Evolutionary conservation across 2,113 vertebrate species (phyloP), one percentile per base, ranked within the genome.

Genomic region (Ophiodon elongatus): DNA sequence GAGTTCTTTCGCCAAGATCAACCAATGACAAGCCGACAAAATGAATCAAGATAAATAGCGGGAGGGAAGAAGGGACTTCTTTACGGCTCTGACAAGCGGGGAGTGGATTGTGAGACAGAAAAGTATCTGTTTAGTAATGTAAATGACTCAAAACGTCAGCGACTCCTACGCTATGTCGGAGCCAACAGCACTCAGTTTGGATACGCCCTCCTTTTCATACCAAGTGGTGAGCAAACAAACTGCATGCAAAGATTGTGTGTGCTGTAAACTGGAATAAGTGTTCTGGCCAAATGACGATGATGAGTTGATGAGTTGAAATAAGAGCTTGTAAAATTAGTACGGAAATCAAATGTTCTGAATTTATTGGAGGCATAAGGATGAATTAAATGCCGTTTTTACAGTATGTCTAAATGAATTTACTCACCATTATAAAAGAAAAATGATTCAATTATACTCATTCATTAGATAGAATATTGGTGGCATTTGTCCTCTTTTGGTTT

Each of bases 401-500:
- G 8, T 50, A 29, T 3, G 8, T 43, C 43, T 21, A 68, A 69
- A 62, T 62, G 14, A 69, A 59, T 68, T 33, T 17, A 29, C 23
- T 65, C 59, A 31, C 57, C 5, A 39, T 76, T 50, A n/a, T n/a
- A n/a, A n/a, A n/a, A n/a, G n/a, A n/a, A n/a, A n/a, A n/a, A 80
- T 81, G 52, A 41, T 76, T 80, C 67, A 41, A 67, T 54, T 72
- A 66, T 35, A 70, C 41, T 25, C 31, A 25, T 71, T 43, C 33
- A 72, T 76, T 60, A 67, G 25, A 59, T 5, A 8, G 25, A n/a
- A n/a, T 17, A 4, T 39, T 33, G 41, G 27, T 17, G 17, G 47
- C 73, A 52, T 50, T 65, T 37, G 47, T 52, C 31, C 23, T 69
- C 45, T 65, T 73, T n/a, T 25, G 11, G 2, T 50, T 73, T 66